Evolutionary conservation across 2,888 invertebrate genomes (phyloP).

Genomic region (Teleiodes luculella): DNA sequence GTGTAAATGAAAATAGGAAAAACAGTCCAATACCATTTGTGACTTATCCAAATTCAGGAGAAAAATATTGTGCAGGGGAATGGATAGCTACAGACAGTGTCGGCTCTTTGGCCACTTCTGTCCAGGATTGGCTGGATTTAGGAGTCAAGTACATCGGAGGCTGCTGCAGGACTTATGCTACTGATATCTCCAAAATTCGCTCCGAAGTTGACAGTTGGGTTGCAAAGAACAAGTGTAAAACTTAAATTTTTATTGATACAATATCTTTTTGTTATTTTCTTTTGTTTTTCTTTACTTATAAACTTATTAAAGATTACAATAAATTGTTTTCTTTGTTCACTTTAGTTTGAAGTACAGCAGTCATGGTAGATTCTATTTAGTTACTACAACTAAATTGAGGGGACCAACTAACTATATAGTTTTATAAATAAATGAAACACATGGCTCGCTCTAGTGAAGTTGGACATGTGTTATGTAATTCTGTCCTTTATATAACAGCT

Average conservation of each 20-base stretch:
- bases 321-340: no score
- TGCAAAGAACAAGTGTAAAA: conserved; percentile 9
- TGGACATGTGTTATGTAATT: no score
- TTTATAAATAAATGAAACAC: no score
- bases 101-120: conserved; percentile 81
- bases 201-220: conserved; percentile 42
- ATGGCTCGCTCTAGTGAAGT: no score
- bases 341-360: no score
- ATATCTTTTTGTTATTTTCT: background rate
- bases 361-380: no score
- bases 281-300: background rate
- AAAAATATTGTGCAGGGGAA: conserved; percentile 84
- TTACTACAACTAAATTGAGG: no score
- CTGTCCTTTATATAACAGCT: no score
- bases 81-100: conserved; percentile 67
- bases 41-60: conserved; percentile 95
- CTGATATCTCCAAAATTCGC: conserved; percentile 84
- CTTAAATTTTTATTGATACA: background rate
- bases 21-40: conserved; percentile 81
- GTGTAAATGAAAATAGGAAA: conserved; percentile 47
- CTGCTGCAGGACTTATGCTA: conserved; percentile 90
- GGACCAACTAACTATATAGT: no score
- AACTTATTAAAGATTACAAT: no score
- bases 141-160: conserved; percentile 93
- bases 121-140: conserved; percentile 86